Base-by-base conservation (phyloP, 2,797 vertebrate species). In the Platalea minor region DNA sequence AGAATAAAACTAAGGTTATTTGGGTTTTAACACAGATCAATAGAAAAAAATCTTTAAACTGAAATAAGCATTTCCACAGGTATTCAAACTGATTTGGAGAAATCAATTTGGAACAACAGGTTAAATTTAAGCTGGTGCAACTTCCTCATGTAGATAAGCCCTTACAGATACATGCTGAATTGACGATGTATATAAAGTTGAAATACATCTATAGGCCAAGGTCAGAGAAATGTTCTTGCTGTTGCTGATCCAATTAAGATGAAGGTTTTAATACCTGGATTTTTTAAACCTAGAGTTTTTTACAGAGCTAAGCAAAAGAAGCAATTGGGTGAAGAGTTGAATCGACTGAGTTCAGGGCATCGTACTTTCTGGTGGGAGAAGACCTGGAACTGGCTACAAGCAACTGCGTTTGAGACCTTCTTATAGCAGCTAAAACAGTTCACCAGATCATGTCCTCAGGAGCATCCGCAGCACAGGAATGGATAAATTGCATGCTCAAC, bases 161-260 rank as follows among this genome's bases (percentile, higher is more conserved):
- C 53, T 89, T 68, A 85, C 59, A 86, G 63, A 56, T 85, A 59
- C 17, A 53, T 3, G 23, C 12, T 50, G 75, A 94, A 92, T 20
- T 68, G 80, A 57, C 4, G 35, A 82, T 43, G 43, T 23, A 39
- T 68, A 59, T 33, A 13, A 67, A 85, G 28, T 8, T 48, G 81
- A 89, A 91, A 96, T 67, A 70, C 5, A 61, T 57, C 54, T 80
- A 31, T 13, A 77, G 53, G 15, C 21, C 61, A 88, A 68, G 25
- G 43, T 91, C 80, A 87, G 86, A 84, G 29, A 91, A 72, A 54
- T 83, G 50, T 53, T 79, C 57, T 92, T 93, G 46, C n/a, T 85
- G 26, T 46, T 90, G 53, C 53, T 87, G 80, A 93, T 96, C 54
- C 68, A 94, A 87, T 92, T 93, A 92, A 94, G 86, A 95, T 77